Evolutionary conservation across 2,113 vertebrate species (phyloP), one percentile per base, ranked within the genome.

Genomic region (Nanger granti): DNA sequence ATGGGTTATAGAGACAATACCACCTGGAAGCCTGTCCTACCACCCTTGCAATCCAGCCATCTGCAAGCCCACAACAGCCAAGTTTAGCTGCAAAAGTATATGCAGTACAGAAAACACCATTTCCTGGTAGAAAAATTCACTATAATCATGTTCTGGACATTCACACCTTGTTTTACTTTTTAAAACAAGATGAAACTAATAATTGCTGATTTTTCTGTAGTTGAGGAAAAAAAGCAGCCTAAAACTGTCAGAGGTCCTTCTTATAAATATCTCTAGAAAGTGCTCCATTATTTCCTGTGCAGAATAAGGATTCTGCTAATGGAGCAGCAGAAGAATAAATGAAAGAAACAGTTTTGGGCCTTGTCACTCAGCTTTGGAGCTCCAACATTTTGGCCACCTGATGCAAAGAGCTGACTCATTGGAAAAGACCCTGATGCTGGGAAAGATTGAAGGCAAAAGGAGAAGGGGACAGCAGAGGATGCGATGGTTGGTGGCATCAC

Each of bases 21-120:
- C 37, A 3, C 7, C 44, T 28, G 20, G 24, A 17, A 15, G 41
- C 85, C 91, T 5, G 55, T 2, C 6, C 2, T 9, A 7, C 44
- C 10, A 1, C 0, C 3, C 0, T 3, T 0, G 8, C 4, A 5
- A 2, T 11, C 41, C 5, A 2, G 24, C 2, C 8, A 2, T 29
- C 57, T 4, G 1, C 3, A 13, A 29, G 18, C 41, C 52, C 54
- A 44, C 37, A 9, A 1, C 1, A 1, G 9, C 2, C 2, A 28
- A 4, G 57, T 1, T 14, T 26, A 5, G 31, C 41, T 12, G 55
- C 3, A 6, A 80, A 29, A 13, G 44, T 0, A 1, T 10, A 2
- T 0, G 4, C 0, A 9, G 29, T 13, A 2, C 1, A 0, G 0
- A 28, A 44, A 8, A 8, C 12, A 6, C 76, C 2, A 0, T 49